Evolutionary conservation across 2,113 vertebrate species (phyloP).

Genomic region (Psettodes erumei): DNA sequence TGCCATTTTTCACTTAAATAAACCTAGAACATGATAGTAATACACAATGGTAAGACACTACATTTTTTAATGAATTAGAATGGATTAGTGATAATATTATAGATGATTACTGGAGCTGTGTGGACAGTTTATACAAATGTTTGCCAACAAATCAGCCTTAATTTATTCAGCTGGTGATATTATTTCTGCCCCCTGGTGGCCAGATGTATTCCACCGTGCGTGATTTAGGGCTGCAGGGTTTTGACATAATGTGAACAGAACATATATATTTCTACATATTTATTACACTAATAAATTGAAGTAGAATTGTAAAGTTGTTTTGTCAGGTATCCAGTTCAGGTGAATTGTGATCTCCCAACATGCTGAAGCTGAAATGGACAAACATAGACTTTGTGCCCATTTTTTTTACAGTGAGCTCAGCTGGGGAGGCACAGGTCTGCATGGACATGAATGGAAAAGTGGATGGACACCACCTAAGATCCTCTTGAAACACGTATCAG

Average conservation of each 20-base stretch:
- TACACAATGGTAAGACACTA: too few species aligned
- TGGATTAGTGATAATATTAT: too few species aligned
- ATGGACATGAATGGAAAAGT: neutral
- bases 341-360: slow-evolving; percentile 7
- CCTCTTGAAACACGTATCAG: neutral
- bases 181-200: neutral
- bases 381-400: neutral
- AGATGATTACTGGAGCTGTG: too few species aligned
- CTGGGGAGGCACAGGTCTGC: neutral
- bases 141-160: too few species aligned
- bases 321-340: neutral
- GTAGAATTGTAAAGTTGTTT: too few species aligned
- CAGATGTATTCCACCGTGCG: neutral
- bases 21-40: too few species aligned
- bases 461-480: neutral
- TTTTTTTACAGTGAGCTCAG: neutral
- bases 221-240: neutral
- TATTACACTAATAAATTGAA: too few species aligned
- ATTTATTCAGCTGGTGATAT: neutral
- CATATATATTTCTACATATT: too few species aligned
- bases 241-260: neutral
- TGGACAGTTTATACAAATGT: too few species aligned
- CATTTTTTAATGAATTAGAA: too few species aligned
- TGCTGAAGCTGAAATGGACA: neutral
- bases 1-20: too few species aligned